Evolutionary conservation across 2,113 vertebrate genomes (phyloP), one percentile per base, ranked within the genome.

Genomic region (Vidua chalybeata): DNA sequence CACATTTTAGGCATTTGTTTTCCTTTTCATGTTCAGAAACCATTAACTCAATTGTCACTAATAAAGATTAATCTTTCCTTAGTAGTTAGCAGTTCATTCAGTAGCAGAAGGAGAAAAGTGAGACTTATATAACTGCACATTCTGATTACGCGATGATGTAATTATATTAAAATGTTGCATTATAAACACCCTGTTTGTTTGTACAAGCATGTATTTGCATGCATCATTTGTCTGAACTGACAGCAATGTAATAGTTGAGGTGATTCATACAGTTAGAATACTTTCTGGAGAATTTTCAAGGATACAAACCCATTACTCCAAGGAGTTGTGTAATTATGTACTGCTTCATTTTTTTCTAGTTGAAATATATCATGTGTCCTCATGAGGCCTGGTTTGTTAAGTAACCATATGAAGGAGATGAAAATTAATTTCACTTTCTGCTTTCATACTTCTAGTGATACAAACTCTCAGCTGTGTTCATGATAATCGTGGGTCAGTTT

Each of bases 221-320:
- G 59, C 96, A 96, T 95, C 84, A 80, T 96, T 94, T 96, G 84
- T 96, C 86, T 95, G 90, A 93, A 79, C 87, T 94, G 93, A 96
- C 91, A 97, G 71, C 90, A 93, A 3, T 27, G 39, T 74, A 76
- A 90, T 69, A 94, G 80, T 81, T 97, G 83, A 96, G 73, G 62
- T 87, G 54, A 96, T 93, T 89, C 63, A 76, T 59, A 82, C 55
- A 75, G 75, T 90, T 91, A 69, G 67, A 58, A 84, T 59, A 55
- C 75, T 97, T 97, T 92, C 75, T 74, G 33, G 55, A 95, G 89
- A 92, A 92, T 95, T 93, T 91, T 86, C 81, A 62, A 91, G 66
- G 69, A 56, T 96, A 82, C 54, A 92, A 85, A 77, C 31, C 51
- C 49, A 2, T 93, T 88, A 82, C 69, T 93, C 91, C 49, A 90